phyloP scores from a whole-genome alignment of 2,888 invertebrate genomes.

The Lithophane leautieri region DNA sequence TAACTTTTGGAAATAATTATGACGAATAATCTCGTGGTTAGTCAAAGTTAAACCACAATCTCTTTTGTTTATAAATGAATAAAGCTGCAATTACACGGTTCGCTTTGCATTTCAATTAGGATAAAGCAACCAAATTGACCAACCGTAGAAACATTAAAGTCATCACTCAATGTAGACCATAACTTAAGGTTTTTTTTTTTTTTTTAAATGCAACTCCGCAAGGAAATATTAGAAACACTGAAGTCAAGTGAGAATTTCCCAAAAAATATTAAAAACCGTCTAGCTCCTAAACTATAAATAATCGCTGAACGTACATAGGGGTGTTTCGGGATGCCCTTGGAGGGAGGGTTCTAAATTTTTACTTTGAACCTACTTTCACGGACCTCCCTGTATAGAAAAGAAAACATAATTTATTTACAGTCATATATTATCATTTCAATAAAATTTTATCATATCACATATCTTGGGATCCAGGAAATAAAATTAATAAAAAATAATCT shows the following conservation, averaged over 20 bases:
- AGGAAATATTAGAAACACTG: neutral
- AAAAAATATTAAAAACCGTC: neutral
- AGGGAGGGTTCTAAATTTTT: too few species aligned
- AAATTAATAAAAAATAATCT: too few species aligned
- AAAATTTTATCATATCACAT: neutral
- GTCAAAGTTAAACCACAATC: neutral
- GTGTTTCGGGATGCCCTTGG: too few species aligned
- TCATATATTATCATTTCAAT: neutral
- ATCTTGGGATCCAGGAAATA: too few species aligned
- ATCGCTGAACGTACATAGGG: too few species aligned
- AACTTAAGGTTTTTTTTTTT: neutral
- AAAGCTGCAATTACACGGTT: neutral
- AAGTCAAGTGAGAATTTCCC: neutral
- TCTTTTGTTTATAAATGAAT: neutral
- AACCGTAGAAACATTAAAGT: neutral
- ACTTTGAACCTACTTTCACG: neutral
- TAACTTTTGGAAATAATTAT: constrained; percentile 23
- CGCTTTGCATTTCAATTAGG: neutral
- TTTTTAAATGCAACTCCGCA: too few species aligned
- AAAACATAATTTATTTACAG: neutral
- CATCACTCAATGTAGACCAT: neutral
- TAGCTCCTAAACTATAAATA: too few species aligned
- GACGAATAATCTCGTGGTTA: constrained; percentile 10
- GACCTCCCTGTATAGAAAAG: too few species aligned
- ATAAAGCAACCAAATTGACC: neutral